A percentile compares a stretch with the other conserved stretches of the same genome.
Evolutionary conservation across 1,140 invertebrate species (phyloP).

Genomic region (Pristionchus pacificus): DNA sequence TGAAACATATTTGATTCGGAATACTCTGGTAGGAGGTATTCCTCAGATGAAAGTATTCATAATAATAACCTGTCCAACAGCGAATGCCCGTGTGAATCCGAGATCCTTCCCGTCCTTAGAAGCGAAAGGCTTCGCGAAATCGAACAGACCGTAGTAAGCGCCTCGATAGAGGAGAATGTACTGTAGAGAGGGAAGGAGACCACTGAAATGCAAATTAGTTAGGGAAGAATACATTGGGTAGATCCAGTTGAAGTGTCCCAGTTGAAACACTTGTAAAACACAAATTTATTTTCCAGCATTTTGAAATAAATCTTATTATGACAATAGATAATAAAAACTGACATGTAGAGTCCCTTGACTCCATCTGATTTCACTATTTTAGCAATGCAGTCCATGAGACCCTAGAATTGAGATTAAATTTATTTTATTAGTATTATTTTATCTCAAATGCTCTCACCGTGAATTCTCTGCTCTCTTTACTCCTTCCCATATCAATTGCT

Average conservation of each 20-base stretch:
- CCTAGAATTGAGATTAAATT: constrained; percentile 60
- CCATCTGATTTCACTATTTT: constrained; percentile 52
- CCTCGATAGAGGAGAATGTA: constrained; percentile 59
- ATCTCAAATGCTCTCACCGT: constrained; percentile 11
- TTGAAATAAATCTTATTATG: background rate
- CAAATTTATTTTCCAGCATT: background rate
- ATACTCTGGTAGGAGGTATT: no score
- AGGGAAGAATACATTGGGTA: background rate
- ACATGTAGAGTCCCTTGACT: constrained; percentile 44
- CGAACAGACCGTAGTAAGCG: constrained; percentile 58
- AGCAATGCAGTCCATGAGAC: constrained; percentile 53
- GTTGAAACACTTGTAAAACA: constrained; percentile 4
- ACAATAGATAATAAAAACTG: constrained; percentile 1
- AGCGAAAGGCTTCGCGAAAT: constrained; percentile 48
- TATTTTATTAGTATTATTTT: background rate
- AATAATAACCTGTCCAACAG: constrained; percentile 28
- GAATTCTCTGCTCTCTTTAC: constrained; percentile 15
- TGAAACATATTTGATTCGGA: no score
- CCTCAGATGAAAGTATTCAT: constrained; percentile 21
- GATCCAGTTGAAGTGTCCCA: background rate
- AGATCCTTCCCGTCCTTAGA: constrained; percentile 25
- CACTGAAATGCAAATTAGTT: constrained; percentile 40
- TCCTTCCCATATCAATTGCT: constrained; percentile 61
- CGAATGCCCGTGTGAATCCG: constrained; percentile 28
- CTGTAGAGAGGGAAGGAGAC: constrained; percentile 57